Evolutionary conservation across 2,797 vertebrate species (phyloP), one percentile per base, ranked within the genome.

Genomic region (Anableps anableps): DNA sequence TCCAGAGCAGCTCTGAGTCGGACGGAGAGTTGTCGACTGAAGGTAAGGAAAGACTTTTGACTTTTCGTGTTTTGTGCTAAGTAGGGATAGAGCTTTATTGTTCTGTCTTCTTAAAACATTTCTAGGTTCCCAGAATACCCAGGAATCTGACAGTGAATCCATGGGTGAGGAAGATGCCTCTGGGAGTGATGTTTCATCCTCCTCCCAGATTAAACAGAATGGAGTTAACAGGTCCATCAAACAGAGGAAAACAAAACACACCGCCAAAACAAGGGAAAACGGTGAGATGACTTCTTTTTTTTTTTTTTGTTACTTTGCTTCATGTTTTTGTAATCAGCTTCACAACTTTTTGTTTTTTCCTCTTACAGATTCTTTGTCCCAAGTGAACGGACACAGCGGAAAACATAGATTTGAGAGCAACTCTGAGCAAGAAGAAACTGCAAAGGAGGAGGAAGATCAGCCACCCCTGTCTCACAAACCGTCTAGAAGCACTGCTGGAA

Each of bases 1-100:
- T 96, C 80, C 93, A 96, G 84, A 96, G 95, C 93, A 96, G 94
- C 88, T 96, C 96, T 0, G 96, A 97, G 4, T 95, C 95, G 2
- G 95, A 96, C 0, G 89, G 88, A 43, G 84, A 91, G n/a, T 51
- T 78, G 1, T 88, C 91, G 5, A 72, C 79, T 58, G 80, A 36
- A 26, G 89, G 94, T 94, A 76, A 66, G 80, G 14, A 78, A 41
- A 74, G 1, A 14, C 31, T 81, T 73, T 16, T 31, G 5, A 13
- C 1, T 72, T 71, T 50, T 62, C 45, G 10, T 16, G 0, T 75
- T 78, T 79, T 19, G 31, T 7, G 29, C 31, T 2, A 6, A n/a
- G 9, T 29, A 3, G 19, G 4, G 0, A 34, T 6, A 43, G 17
- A 47, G 68, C 72, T 0, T 6, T 26, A 71, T 14, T 6, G 66